These are phyloP conservation scores for Siniperca knerii DNA, from an alignment of 2,113 vertebrate genomes.

Conservation along the genomic window DNA sequence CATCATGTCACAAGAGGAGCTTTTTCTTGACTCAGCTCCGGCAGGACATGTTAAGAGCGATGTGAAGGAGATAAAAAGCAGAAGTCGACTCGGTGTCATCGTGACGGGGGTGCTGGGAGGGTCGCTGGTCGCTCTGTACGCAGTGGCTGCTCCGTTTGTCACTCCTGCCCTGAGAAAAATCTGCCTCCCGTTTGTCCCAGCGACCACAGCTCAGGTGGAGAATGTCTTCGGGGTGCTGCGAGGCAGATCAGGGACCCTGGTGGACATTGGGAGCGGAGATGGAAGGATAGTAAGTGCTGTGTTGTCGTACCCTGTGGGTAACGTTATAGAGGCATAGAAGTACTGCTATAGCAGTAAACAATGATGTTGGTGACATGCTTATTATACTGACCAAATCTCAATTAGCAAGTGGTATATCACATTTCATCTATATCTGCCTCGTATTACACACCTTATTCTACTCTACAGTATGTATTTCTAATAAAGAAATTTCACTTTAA, in stretches of 20 bases:
- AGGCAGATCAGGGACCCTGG: slow-evolving; percentile 85
- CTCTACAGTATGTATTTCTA: background rate
- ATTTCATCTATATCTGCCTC: background rate
- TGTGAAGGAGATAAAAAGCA: background rate
- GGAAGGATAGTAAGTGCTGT: slow-evolving; percentile 92
- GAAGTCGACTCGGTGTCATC: slow-evolving; percentile 82
- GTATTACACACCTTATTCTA: background rate
- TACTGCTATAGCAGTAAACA: background rate
- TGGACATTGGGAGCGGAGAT: slow-evolving; percentile 95
- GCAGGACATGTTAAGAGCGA: background rate
- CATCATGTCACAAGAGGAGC: slow-evolving; percentile 38
- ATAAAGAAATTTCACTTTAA: background rate
- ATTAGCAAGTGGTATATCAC: background rate
- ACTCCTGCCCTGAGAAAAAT: slow-evolving; percentile 89
- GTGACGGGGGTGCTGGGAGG: slow-evolving; percentile 85
- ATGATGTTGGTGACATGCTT: background rate
- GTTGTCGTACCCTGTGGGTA: background rate
- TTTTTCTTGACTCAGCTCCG: background rate
- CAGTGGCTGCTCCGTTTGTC: slow-evolving; percentile 88
- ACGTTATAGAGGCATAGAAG: background rate
- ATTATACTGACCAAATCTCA: background rate
- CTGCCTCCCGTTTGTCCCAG: slow-evolving; percentile 95
- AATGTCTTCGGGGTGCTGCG: slow-evolving; percentile 88
- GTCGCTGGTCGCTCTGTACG: slow-evolving; percentile 87
- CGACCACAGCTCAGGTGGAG: slow-evolving; percentile 88